Percentiles rank a stretch among this genome's conserved stretches.
Evolutionary conservation across 2,113 vertebrate species (phyloP).

Genomic region (Dicentrarchus labrax): DNA sequence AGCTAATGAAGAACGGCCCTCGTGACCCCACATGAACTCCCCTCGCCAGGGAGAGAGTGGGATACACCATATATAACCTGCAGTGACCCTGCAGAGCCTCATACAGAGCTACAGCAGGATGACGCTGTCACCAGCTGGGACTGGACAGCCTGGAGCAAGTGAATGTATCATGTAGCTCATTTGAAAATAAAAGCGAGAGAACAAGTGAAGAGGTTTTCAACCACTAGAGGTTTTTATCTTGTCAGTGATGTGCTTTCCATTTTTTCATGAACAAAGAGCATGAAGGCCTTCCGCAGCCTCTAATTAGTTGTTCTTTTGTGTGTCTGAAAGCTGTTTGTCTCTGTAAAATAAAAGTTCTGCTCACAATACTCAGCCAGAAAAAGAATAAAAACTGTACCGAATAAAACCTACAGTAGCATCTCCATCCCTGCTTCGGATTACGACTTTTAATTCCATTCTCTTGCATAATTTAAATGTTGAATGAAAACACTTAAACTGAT

Average conservation of each 20-base stretch:
- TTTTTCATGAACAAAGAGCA: conserved; percentile 42
- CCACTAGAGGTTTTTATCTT: conserved; percentile 18
- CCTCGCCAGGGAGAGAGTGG: conserved; percentile 31
- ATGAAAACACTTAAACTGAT: conserved; percentile 31
- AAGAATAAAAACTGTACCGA: background rate
- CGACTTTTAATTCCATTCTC: conserved; percentile 31
- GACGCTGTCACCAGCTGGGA: background rate
- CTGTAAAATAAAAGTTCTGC: conserved; percentile 14
- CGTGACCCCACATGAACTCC: conserved; percentile 46
- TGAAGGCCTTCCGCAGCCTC: conserved; percentile 2
- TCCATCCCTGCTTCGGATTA: conserved; percentile 9
- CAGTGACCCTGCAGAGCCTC: conserved; percentile 11
- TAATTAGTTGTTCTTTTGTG: conserved; percentile 48
- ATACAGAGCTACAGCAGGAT: background rate
- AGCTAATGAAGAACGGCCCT: conserved; percentile 68
- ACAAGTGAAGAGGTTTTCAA: conserved; percentile 12
- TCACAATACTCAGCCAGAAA: conserved; percentile 9
- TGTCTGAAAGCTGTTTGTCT: conserved; percentile 42
- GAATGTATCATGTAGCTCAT: conserved; percentile 20
- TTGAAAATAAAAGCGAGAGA: background rate
- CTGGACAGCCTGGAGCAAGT: background rate
- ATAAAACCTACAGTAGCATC: background rate
- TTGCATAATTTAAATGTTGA: conserved; percentile 39
- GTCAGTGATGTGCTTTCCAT: conserved; percentile 2
- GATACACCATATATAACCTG: background rate